Conservation (phyloP, 2,113 vertebrate species). For the Gasterosteus aculeatus region DNA sequence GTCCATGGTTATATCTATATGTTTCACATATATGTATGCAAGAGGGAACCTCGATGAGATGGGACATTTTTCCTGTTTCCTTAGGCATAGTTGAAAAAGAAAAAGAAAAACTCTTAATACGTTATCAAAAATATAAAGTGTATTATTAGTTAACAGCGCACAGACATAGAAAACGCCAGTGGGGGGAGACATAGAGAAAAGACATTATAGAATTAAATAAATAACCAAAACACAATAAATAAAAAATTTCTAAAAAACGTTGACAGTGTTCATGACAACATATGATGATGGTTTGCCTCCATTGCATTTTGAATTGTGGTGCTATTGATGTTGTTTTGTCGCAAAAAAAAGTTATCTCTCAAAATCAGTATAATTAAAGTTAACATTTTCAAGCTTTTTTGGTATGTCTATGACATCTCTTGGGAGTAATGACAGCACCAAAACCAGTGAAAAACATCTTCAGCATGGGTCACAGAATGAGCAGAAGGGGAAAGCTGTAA, state of each 20-base stretch:
- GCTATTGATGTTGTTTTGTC: not conserved
- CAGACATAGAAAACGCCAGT: not conserved
- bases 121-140: conserved; percentile 16
- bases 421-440: not conserved
- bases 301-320: not conserved
- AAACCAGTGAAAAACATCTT: conserved; percentile 5
- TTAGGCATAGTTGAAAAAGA: not conserved
- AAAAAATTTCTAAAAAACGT: not conserved
- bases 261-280: not conserved
- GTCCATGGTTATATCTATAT: not conserved
- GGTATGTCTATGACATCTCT: not conserved
- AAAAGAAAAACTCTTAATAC: not conserved
- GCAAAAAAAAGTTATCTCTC: not conserved
- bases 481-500: not conserved
- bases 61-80: not conserved
- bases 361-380: not conserved
- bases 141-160: conserved; percentile 5
- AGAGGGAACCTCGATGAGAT: not conserved
- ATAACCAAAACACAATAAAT: conserved; percentile 36
- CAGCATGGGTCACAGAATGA: not conserved
- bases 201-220: conserved; percentile 18
- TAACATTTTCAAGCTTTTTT: not conserved
- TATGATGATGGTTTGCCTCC: not conserved
- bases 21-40: not conserved
- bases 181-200: not conserved